phyloP scores from a whole-genome alignment of 2,797 vertebrate species.

The Myripristis murdjan region DNA sequence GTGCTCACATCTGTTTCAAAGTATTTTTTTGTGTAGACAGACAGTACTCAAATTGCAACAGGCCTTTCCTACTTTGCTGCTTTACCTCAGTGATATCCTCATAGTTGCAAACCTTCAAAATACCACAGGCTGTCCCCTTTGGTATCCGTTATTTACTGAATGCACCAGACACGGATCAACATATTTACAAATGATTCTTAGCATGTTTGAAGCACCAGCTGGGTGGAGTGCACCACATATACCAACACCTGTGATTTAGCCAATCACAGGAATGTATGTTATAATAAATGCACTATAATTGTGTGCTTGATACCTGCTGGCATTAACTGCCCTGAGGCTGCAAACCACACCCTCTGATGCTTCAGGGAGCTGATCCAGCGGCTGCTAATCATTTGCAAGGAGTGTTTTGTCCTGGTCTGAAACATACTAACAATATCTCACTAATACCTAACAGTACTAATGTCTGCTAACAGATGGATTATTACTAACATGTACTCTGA shows the following conservation, averaged over 20 bases:
- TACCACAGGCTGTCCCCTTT: slow-evolving; percentile 41
- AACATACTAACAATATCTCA: slow-evolving; percentile 78
- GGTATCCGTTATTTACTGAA: slow-evolving; percentile 23
- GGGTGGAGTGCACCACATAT: slow-evolving; percentile 14
- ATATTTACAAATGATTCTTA: slow-evolving; percentile 72
- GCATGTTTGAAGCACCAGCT: slow-evolving; percentile 59
- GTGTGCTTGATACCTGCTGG: slow-evolving; percentile 56
- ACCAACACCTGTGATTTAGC: slow-evolving; percentile 28
- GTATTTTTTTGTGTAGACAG: slow-evolving; percentile 9
- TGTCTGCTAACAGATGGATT: slow-evolving; percentile 75
- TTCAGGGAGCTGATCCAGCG: slow-evolving; percentile 66
- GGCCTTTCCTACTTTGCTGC: slow-evolving; percentile 37
- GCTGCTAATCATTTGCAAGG: slow-evolving; percentile 77
- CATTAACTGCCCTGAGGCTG: slow-evolving; percentile 43
- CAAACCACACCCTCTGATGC: slow-evolving; percentile 47
- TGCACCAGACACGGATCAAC: slow-evolving; percentile 58
- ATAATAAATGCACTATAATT: slow-evolving; percentile 62
- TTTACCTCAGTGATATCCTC: slow-evolving; percentile 7
- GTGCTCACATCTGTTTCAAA: slow-evolving; percentile 35
- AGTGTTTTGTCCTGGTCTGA: slow-evolving; percentile 70
- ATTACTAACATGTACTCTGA: slow-evolving; percentile 80
- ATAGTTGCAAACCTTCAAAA: slow-evolving; percentile 31
- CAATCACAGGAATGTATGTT: slow-evolving; percentile 47
- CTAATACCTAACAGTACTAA: slow-evolving; percentile 86
- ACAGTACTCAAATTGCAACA: slow-evolving; percentile 5